Evolutionary conservation across 2,797 vertebrate species (phyloP).

Genomic region (Alauda arvensis): DNA sequence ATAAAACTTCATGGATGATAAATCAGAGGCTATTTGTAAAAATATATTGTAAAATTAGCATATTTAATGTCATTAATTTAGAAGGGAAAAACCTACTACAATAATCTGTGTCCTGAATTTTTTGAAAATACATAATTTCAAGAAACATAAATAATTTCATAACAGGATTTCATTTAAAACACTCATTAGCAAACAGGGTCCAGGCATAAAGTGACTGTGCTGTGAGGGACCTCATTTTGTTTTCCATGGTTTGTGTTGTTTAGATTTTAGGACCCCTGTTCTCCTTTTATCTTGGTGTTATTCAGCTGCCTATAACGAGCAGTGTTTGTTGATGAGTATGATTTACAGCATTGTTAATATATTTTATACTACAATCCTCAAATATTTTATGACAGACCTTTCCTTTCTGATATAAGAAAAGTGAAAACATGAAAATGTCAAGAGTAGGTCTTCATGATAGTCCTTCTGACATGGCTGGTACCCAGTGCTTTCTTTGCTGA

Average conservation of each 20-base stretch:
- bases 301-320: neutral
- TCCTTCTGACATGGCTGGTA: neutral
- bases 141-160: neutral
- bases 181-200: neutral
- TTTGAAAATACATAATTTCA: neutral
- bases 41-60: neutral
- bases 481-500: neutral
- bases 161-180: neutral
- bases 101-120: neutral
- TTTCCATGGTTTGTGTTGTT: neutral
- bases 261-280: neutral
- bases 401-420: neutral
- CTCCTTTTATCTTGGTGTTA: neutral
- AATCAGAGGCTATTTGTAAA: neutral
- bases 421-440: neutral
- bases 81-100: neutral
- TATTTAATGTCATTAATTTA: neutral
- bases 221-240: neutral
- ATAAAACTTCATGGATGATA: neutral
- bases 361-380: neutral
- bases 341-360: neutral
- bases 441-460: neutral
- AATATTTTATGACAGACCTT: neutral
- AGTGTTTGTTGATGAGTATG: neutral
- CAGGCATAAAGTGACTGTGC: neutral